A percentile compares a stretch with the other conserved stretches of the same genome.
Conservation (phyloP, 2,797 vertebrate genomes). For the Okamejei kenojei region DNA sequence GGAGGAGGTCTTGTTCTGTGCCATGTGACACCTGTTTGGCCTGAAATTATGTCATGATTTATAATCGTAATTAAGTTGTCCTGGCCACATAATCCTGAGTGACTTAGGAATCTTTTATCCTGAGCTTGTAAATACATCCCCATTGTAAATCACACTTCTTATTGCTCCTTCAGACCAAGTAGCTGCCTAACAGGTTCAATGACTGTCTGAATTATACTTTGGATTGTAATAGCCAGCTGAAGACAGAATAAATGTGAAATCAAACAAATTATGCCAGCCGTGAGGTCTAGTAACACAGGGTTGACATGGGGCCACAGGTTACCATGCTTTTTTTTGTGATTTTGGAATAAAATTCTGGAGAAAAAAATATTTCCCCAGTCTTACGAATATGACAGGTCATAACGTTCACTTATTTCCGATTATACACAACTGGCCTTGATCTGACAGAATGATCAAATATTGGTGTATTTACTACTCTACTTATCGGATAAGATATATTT, state of each 20-base stretch:
- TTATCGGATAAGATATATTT: not conserved
- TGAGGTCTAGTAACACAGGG: not conserved
- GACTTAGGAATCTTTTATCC: constrained; percentile 14
- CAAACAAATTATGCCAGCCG: not conserved
- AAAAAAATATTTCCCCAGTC: not conserved
- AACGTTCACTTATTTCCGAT: not conserved
- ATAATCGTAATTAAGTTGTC: not conserved
- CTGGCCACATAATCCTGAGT: not conserved
- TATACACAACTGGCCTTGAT: not conserved
- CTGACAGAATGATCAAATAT: not conserved
- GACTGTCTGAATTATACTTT: not conserved
- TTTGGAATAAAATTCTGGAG: not conserved
- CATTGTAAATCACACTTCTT: constrained; percentile 7
- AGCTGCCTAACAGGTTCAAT: not conserved
- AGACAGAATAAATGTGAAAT: not conserved
- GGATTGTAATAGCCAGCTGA: not conserved
- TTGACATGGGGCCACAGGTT: not conserved
- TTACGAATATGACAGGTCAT: not conserved
- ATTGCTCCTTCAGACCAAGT: not conserved
- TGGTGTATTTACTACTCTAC: not conserved
- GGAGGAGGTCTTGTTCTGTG: not conserved
- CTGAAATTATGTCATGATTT: not conserved
- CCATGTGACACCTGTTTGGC: not conserved
- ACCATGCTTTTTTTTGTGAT: not conserved
- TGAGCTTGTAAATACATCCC: not conserved